These are phyloP conservation scores for Allophyes oxyacanthae DNA, from an alignment of 2,888 invertebrate genomes.

Conservation along the genomic window DNA sequence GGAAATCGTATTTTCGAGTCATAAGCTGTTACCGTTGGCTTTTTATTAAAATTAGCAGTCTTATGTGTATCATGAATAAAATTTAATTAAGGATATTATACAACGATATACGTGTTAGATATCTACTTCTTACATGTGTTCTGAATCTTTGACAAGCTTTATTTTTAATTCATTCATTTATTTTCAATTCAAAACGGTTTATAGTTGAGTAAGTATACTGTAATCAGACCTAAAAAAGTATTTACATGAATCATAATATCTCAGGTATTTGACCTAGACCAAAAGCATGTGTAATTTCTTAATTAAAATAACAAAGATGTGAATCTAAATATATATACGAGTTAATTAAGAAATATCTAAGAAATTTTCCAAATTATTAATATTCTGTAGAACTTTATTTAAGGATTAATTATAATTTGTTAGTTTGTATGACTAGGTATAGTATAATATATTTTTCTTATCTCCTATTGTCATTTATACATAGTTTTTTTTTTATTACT, in stretches of 20 bases:
- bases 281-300: slow-evolving; percentile 18
- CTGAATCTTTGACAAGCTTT: no score
- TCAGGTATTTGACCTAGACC: slow-evolving; percentile 44
- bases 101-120: no score
- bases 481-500: no score
- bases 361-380: slow-evolving; percentile 8
- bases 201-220: not conserved
- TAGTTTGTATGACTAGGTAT: not conserved
- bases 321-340: slow-evolving; percentile 19
- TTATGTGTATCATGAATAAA: no score
- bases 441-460: no score
- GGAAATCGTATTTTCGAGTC: no score
- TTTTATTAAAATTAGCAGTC: no score
- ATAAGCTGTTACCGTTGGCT: no score
- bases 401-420: slow-evolving; percentile 2
- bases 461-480: no score
- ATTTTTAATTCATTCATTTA: not conserved
- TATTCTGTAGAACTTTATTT: slow-evolving; percentile 4
- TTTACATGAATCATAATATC: slow-evolving; percentile 14
- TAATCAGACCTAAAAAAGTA: not conserved
- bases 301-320: slow-evolving; percentile 39
- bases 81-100: no score
- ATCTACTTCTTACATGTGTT: no score
- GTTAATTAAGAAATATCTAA: slow-evolving; percentile 48
- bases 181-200: no score